Evolutionary conservation across 2,888 invertebrate genomes (phyloP).

Genomic region (Callosobruchus maculatus): DNA sequence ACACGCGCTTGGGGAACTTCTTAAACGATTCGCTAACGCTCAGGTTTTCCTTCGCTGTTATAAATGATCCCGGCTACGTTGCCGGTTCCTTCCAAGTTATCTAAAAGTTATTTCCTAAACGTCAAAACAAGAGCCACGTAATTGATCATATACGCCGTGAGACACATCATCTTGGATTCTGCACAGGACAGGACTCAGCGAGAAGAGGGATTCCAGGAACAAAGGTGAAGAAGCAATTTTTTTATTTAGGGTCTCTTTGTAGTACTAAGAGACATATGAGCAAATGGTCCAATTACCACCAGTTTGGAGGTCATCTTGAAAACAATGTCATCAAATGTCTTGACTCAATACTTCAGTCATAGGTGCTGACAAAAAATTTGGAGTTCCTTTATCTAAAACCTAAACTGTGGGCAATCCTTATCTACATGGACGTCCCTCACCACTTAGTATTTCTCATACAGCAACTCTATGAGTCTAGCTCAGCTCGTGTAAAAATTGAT

Average conservation of each 20-base stretch:
- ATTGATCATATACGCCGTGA: slow-evolving; percentile 43
- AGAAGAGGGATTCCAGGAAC: neutral
- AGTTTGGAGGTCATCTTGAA: too few relatives aligned
- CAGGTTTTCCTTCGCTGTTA: neutral
- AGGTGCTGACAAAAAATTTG: too few relatives aligned
- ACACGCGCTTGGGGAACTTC: neutral
- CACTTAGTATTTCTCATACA: too few relatives aligned
- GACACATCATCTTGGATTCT: slow-evolving; percentile 17
- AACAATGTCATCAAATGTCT: too few relatives aligned
- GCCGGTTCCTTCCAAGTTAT: slow-evolving; percentile 26
- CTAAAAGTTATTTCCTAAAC: slow-evolving; percentile 48
- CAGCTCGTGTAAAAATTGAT: too few relatives aligned
- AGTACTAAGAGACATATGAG: too few relatives aligned
- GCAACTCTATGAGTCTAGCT: too few relatives aligned
- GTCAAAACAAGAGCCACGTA: slow-evolving; percentile 50
- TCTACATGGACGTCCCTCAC: too few relatives aligned
- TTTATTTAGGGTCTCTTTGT: neutral
- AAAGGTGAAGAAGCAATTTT: slow-evolving; percentile 5
- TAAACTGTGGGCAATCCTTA: too few relatives aligned
- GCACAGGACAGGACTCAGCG: slow-evolving; percentile 4
- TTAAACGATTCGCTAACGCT: neutral
- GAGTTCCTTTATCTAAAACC: too few relatives aligned
- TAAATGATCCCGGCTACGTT: neutral
- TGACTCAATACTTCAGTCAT: too few relatives aligned
- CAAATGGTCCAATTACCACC: too few relatives aligned